Conservation (phyloP, 2,113 vertebrate genomes). For the Melanotaenia duboulayi region DNA sequence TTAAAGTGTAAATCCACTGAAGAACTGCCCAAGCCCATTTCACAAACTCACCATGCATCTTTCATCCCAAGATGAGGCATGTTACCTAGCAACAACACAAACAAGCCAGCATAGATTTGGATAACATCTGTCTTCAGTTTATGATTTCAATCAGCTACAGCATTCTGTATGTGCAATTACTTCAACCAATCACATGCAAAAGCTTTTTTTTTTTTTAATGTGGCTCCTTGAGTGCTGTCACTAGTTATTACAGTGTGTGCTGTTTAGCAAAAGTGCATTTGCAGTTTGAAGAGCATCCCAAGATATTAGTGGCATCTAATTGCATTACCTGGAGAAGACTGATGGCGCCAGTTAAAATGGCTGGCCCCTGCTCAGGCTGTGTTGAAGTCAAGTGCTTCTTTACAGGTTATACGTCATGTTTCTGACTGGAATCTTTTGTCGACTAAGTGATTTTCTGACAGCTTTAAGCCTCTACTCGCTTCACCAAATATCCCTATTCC, state of each 20-base stretch:
- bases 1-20: constrained; percentile 30
- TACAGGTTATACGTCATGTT: constrained; percentile 83
- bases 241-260: constrained; percentile 81
- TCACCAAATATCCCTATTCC: constrained; percentile 60
- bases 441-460: constrained; percentile 86
- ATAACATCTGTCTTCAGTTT: constrained; percentile 72
- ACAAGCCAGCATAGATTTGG: constrained; percentile 52
- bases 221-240: constrained; percentile 81
- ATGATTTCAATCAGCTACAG: constrained; percentile 63
- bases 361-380: constrained; percentile 79
- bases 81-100: constrained; percentile 72
- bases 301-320: constrained; percentile 88
- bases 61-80: constrained; percentile 38
- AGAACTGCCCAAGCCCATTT: constrained; percentile 6
- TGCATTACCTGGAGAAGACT: constrained; percentile 87
- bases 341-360: constrained; percentile 86
- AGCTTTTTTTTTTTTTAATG: constrained; percentile 78
- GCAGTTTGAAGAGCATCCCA: constrained; percentile 86
- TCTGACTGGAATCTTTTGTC: constrained; percentile 83
- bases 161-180: constrained; percentile 69
- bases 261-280: constrained; percentile 86
- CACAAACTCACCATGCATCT: constrained; percentile 34
- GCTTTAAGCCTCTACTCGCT: constrained; percentile 70
- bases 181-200: constrained; percentile 73
- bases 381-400: constrained; percentile 85